Evolutionary conservation across 1,140 invertebrate species (phyloP), one percentile per base, ranked within the genome.

Genomic region (Leptoteleia sp.): DNA sequence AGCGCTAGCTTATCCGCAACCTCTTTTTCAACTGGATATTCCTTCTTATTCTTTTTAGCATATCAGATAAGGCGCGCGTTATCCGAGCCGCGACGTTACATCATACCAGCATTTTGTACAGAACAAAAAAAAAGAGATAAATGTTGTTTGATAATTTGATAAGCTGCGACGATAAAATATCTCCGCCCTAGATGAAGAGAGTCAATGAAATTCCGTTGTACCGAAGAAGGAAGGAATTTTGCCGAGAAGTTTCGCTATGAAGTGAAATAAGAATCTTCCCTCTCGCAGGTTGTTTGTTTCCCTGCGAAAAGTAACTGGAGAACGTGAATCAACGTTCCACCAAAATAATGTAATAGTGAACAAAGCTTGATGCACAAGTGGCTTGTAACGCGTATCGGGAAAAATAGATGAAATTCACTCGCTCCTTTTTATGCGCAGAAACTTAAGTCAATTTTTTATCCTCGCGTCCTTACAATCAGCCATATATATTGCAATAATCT

Each of bases 261-360:
- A 59, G 52, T 71, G 61, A 71, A 71, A 71, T 57, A 57, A 57
- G 40, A 67, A 57, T 43, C 52, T 55, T 57, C 38, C 43, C 40
- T 68, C 43, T 68, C 16, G 7, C 15, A 16, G 16, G 43, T 40
- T 57, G 64, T 48, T 68, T 68, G 31, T 68, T 68, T 57, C 33
- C 31, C 42, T 8, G 33, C 40, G 57, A 57, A 68, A 55, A 55
- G 48, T 67, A 55, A 54, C 50, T 55, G 47, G 19, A 33, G 38
- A 55, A 67, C 40, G 40, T 45, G 48, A 67, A 55, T 55, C 52
- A 67, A 54, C 50, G 50, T 67, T 65, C 19, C 50, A 2, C 12
- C 19, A 8, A 54, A 67, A 55, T 67, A 67, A 55, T 47, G 47
- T 47, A 25, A 67, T 55, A 40, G 54, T 54, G 40, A 45, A 4